Conservation (phyloP, 2,113 vertebrate species). For the Caranx ignobilis region DNA sequence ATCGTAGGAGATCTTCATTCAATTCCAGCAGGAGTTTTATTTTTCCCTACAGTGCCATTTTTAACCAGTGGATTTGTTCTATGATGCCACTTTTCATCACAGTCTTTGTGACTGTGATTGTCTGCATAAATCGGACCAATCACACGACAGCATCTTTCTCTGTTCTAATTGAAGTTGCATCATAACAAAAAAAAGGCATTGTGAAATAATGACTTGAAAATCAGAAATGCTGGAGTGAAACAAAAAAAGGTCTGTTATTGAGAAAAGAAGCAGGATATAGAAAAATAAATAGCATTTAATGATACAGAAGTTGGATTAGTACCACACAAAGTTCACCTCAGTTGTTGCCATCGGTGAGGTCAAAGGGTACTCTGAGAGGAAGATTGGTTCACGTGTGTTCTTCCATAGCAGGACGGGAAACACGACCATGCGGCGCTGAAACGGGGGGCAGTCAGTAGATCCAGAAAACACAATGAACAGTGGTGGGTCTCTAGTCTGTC, state of each 20-base stretch:
- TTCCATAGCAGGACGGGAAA: constrained; percentile 38
- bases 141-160: background rate
- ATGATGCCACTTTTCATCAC: background rate
- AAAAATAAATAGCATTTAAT: background rate
- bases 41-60: background rate
- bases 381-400: constrained; percentile 39
- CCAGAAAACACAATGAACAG: constrained; percentile 13
- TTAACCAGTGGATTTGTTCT: background rate
- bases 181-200: background rate
- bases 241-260: background rate
- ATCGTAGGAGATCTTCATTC: constrained; percentile 5
- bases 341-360: constrained; percentile 16
- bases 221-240: background rate
- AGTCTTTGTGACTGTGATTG: background rate
- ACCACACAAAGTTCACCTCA: constrained; percentile 15
- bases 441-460: constrained; percentile 17
- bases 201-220: background rate
- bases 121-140: background rate
- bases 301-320: background rate
- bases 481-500: constrained; percentile 28
- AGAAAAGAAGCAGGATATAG: background rate
- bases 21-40: background rate
- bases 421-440: background rate
- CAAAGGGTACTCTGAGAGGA: constrained; percentile 26
- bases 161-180: background rate